These are phyloP conservation scores for Notechis scutatus DNA, from an alignment of 2,113 vertebrate genomes.

Conservation along the genomic window DNA sequence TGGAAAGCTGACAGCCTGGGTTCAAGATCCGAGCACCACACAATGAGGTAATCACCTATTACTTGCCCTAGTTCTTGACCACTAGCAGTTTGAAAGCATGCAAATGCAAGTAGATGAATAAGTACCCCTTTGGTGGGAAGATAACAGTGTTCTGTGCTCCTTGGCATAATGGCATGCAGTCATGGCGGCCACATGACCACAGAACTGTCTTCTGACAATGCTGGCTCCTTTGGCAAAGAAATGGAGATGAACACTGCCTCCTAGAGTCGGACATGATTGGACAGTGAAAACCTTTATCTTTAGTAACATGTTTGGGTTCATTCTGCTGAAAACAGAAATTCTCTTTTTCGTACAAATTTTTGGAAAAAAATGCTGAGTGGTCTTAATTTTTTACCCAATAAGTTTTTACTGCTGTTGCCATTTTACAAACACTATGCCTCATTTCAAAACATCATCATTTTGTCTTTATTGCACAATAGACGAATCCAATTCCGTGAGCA, in stretches of 20 bases:
- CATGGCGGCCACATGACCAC: background rate
- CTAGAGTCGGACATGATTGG: background rate
- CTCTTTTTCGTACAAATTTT: background rate
- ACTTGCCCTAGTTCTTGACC: background rate
- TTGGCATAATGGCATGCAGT: background rate
- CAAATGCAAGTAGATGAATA: background rate
- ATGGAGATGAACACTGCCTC: background rate
- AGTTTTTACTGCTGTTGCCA: background rate
- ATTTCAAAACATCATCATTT: background rate
- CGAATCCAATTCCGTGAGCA: background rate
- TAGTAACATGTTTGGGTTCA: background rate
- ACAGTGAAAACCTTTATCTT: background rate
- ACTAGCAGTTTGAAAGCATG: background rate
- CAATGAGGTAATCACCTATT: background rate
- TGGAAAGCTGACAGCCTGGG: background rate
- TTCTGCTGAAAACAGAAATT: background rate
- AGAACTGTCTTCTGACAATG: background rate
- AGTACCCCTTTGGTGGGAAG: background rate
- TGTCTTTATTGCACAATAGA: background rate
- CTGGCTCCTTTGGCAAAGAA: background rate
- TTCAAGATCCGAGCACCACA: background rate
- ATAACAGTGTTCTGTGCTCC: background rate
- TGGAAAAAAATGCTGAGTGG: background rate
- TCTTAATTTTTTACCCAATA: background rate
- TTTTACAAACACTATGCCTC: background rate